Conservation (phyloP, 2,888 invertebrate species). For the Trichopria drosophilae region DNA sequence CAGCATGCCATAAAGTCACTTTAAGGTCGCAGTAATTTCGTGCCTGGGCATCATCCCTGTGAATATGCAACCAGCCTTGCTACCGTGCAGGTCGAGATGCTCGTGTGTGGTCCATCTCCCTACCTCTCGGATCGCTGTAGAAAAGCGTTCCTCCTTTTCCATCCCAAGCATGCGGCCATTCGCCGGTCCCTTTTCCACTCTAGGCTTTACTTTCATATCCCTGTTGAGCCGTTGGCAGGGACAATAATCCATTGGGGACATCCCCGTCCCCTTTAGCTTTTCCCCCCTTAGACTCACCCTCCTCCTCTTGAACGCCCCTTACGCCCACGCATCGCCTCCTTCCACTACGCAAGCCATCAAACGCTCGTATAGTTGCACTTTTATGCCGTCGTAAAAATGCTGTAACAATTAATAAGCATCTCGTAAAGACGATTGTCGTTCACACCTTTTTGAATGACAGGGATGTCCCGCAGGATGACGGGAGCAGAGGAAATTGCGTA, state of each 20-base stretch:
- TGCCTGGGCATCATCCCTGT: constrained; percentile 30
- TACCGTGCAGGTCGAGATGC: constrained; percentile 37
- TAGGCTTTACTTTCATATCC: constrained; percentile 26
- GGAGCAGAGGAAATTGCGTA: constrained; percentile 12
- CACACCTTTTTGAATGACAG: constrained; percentile 62
- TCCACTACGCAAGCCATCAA: constrained; percentile 40
- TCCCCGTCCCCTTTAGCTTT: constrained; percentile 36
- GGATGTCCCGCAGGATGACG: constrained; percentile 42
- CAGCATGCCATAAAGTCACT: too few species aligned
- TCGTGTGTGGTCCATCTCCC: constrained; percentile 35
- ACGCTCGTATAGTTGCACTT: constrained; percentile 57
- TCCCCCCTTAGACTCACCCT: constrained; percentile 10
- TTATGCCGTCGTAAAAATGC: constrained; percentile 63
- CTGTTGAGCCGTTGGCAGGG: neutral
- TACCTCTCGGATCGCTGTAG: constrained; percentile 10
- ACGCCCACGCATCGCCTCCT: neutral
- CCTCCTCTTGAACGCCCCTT: neutral
- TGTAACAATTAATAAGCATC: constrained; percentile 66
- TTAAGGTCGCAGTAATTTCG: too few species aligned
- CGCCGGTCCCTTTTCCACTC: too few species aligned
- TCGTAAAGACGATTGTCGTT: constrained; percentile 65
- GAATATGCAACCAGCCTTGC: constrained; percentile 42
- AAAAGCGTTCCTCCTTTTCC: too few species aligned
- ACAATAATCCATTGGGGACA: constrained; percentile 53
- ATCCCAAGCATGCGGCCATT: too few species aligned